Base-by-base conservation (phyloP, 2,797 vertebrate genomes). In the Pelodytes ibericus region DNA sequence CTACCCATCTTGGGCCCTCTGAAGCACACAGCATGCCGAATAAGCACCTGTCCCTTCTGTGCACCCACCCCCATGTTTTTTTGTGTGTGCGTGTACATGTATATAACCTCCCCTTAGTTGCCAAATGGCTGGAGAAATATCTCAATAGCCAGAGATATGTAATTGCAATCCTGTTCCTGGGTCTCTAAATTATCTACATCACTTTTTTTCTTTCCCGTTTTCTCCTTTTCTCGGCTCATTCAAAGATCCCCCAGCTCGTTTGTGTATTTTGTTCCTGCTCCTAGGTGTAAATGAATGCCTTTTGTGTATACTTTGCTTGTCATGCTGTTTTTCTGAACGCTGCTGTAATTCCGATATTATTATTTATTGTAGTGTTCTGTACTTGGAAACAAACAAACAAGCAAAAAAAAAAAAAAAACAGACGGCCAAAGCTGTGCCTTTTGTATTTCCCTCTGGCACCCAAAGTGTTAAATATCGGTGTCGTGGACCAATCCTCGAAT, bases 371-470 rank as follows among this genome's bases (percentile, higher is more conserved):
- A 47, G 16, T 53, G 22, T 4, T 31, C 39, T 49, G 25, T 15
- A 61, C 15, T 41, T n/a, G 56, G 36, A 51, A 47, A 47, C 44
- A 47, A 47, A 36, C 33, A 39, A 39, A 36, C 33, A 47, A 47
- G 16, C 3, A 47, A 47, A 47, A 47, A 47, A 18, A 47, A 47
- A 47, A n/a, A 2, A n/a, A 47, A 47, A 15, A 15, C 25, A 16
- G 56, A 22, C 64, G 60, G 72, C 57, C 63, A 60, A 74, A 60
- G 72, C 39, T 18, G 36, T 68, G 62, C 62, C 72, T 67, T 68
- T n/a, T 61, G 15, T 60, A 29, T 4, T 3, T 24, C 56, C 65
- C 33, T 60, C 64, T 60, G 53, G 31, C 56, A 49, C 20, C 51
- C 63, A 33, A 60, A 27, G 63, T 15, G 72, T 59, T 75, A 59